Percentiles rank a stretch among this genome's conserved stretches.
Conservation (phyloP, 2,113 vertebrate species). For the Quiscalus mexicanus region DNA sequence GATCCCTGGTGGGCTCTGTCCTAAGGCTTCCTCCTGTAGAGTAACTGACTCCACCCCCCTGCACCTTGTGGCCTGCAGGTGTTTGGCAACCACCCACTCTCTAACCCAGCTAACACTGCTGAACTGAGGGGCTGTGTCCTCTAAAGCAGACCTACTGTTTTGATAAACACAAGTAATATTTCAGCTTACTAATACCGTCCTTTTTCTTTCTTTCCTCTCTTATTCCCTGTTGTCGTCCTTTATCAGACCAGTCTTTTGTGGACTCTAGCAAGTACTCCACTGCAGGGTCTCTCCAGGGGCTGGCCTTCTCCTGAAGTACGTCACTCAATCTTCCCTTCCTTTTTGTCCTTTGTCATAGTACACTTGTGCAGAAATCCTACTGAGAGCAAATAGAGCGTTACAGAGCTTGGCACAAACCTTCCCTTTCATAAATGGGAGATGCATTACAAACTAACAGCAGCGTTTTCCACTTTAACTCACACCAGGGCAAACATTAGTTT, state of each 20-base stretch:
- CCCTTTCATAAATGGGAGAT: conserved; percentile 12
- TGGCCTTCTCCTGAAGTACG: conserved; percentile 95
- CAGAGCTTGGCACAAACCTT: conserved; percentile 31
- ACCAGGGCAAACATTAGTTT: conserved; percentile 8
- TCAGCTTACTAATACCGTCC: conserved; percentile 66
- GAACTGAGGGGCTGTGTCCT: conserved; percentile 31
- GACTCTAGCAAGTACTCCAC: conserved; percentile 93
- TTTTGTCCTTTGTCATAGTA: conserved; percentile 68
- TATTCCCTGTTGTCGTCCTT: conserved; percentile 74
- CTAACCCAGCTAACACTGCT: conserved; percentile 34
- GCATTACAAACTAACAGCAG: conserved; percentile 23
- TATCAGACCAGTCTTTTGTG: conserved; percentile 92
- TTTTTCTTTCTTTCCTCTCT: conserved; percentile 77
- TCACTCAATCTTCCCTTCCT: conserved; percentile 77
- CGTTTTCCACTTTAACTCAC: conserved; percentile 18
- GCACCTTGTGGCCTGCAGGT: not conserved
- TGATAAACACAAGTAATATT: conserved; percentile 59
- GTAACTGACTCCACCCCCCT: not conserved
- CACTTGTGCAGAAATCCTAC: conserved; percentile 59
- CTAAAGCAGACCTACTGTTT: conserved; percentile 44
- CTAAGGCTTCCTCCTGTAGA: not conserved
- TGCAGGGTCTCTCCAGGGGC: conserved; percentile 89
- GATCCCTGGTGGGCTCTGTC: conserved; percentile 2
- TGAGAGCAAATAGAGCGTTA: conserved; percentile 29
- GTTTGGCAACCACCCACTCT: not conserved